These are phyloP conservation scores for Ophion ventricosus DNA, from an alignment of 2,888 invertebrate genomes.

Conservation along the genomic window DNA sequence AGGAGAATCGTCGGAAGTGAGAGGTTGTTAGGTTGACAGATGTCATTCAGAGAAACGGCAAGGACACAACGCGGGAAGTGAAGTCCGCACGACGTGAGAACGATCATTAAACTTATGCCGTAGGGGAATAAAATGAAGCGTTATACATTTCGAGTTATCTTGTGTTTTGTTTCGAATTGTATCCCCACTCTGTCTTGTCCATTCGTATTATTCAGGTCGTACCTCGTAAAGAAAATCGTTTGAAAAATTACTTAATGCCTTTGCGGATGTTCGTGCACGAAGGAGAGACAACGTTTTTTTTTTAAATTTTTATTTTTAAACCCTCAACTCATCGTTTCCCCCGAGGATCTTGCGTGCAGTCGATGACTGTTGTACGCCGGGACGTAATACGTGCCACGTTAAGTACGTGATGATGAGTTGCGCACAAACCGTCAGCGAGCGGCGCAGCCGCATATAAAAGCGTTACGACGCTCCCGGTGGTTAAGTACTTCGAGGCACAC, in stretches of 20 bases:
- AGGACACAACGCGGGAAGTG: too few relatives aligned
- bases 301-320: slow-evolving; percentile 5
- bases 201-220: not conserved
- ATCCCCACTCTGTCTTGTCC: not conserved
- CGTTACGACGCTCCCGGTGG: slow-evolving; percentile 35
- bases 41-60: too few relatives aligned
- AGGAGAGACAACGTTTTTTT: too few relatives aligned
- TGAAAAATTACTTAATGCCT: not conserved
- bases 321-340: slow-evolving; percentile 24
- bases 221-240: slow-evolving; percentile 16
- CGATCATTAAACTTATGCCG: not conserved
- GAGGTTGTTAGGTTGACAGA: too few relatives aligned
- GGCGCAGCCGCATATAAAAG: slow-evolving; percentile 37
- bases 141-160: not conserved
- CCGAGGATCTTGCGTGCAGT: slow-evolving; percentile 29
- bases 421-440: slow-evolving; percentile 30
- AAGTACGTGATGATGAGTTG: slow-evolving; percentile 57
- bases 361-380: slow-evolving; percentile 26
- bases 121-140: too few relatives aligned
- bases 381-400: slow-evolving; percentile 26
- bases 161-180: not conserved
- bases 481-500: slow-evolving; percentile 23
- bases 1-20: too few relatives aligned
- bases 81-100: too few relatives aligned
- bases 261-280: slow-evolving; percentile 6